These are phyloP conservation scores for Matsumurasca onukii DNA, from an alignment of 1,140 invertebrate genomes.

Conservation along the genomic window DNA sequence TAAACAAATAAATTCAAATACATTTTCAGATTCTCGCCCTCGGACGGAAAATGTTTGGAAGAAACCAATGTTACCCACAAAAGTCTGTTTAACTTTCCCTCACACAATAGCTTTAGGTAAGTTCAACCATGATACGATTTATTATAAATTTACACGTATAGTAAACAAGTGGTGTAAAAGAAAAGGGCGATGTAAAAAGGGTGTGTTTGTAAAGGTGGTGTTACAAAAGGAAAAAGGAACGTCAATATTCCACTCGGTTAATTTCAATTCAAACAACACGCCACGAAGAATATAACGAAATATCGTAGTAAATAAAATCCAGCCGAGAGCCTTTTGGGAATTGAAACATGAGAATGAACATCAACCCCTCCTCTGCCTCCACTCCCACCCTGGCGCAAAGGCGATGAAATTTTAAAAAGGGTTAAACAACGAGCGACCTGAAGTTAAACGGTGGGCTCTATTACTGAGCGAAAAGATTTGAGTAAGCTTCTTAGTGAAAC, in stretches of 20 bases:
- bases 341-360: not conserved
- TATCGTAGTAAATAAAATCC: not conserved
- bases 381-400: not conserved
- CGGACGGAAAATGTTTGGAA: not conserved
- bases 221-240: too few species aligned
- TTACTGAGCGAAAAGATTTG: conserved; percentile 23
- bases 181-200: too few species aligned
- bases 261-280: too few species aligned
- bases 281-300: too few species aligned
- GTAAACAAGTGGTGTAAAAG: too few species aligned
- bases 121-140: not conserved
- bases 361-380: not conserved
- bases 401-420: conserved; percentile 25
- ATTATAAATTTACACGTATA: too few species aligned
- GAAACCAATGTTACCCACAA: not conserved
- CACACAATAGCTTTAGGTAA: not conserved
- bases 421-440: conserved; percentile 22
- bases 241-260: too few species aligned
- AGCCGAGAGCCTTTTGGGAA: not conserved
- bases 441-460: conserved; percentile 23
- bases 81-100: conserved; percentile 7
- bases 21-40: conserved; percentile 15
- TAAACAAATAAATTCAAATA: too few species aligned
- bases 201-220: too few species aligned
- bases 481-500: conserved; percentile 8